phyloP scores from a whole-genome alignment of 2,113 vertebrate species.

The Paraplagusia blochii region DNA sequence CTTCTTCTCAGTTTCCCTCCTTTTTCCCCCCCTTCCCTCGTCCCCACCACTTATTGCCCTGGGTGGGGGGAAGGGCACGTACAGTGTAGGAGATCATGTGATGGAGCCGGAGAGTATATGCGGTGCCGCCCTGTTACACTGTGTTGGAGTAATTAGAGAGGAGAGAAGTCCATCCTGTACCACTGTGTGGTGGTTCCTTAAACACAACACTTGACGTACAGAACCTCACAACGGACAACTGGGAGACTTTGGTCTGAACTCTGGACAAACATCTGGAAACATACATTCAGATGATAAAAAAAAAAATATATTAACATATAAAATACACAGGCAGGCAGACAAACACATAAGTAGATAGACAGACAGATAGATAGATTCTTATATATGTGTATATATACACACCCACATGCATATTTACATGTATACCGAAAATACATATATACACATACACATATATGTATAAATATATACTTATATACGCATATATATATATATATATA shows the following conservation, averaged over 20 bases:
- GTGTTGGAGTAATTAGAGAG: slow-evolving; percentile 6
- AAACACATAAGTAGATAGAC: no score
- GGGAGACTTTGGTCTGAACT: not conserved
- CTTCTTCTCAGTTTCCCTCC: slow-evolving; percentile 25
- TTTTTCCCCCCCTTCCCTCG: slow-evolving; percentile 26
- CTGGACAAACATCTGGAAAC: not conserved
- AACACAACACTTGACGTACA: slow-evolving; percentile 9
- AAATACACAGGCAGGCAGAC: no score
- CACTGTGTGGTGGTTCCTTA: not conserved
- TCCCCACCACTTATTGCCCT: slow-evolving; percentile 30
- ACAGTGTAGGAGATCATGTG: slow-evolving; percentile 58
- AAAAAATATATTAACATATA: no score
- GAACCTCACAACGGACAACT: not conserved
- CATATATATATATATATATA: no score
- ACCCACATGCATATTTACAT: no score
- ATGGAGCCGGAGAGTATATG: slow-evolving; percentile 47
- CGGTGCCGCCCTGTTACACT: slow-evolving; percentile 41
- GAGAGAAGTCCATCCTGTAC: not conserved
- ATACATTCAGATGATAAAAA: no score
- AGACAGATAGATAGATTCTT: no score
- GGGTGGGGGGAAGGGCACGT: slow-evolving; percentile 49
- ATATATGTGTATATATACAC: no score
- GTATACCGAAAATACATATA: no score
- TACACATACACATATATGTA: no score
- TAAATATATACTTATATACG: no score